Base-by-base conservation (phyloP, 2,888 invertebrate species). In the Lathronympha strigana region DNA sequence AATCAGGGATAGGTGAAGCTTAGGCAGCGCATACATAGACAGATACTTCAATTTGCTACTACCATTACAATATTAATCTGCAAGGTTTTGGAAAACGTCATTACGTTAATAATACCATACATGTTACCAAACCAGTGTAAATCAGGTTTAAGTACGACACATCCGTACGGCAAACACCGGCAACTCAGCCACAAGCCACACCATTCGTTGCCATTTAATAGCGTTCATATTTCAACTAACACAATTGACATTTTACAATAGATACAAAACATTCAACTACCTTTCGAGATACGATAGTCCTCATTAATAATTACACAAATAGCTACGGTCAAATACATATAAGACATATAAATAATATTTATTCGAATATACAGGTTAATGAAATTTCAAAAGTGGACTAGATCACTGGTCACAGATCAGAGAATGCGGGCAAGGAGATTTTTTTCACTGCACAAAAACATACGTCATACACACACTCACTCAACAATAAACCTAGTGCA, bases 331-430 rank as follows among this genome's bases (percentile, higher is more conserved):
- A 60, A 76, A 57, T 63, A 66, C 55, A 62, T 79, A 73, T 78
- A 74, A 77, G 74, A 79, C 76, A 69, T 75, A 23, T 54, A 54
- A 58, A 61, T 49, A 40, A 54, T 60, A 47, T 54, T 47, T 54
- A 78, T 77, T 76, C 76, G 67, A 78, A 81, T 80, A 79, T 78
- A 79, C 76, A 78, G 72, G 67, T 69, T 74, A 74, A 71, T 66
- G 70, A 77, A 77, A 78, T 76, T 82, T 76, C 73, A 69, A 76
- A n/a, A 73, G 70, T 77, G 84, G 91, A 91, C 91, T 91, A 91
- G 91, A 91, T 81, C 83, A 84, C 81, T 86, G 87, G 85, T 90
- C 88, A 88, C 86, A 88, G 84, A 83, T 82, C 79, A 80, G 79
- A 77, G 73, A 77, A 79, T 79, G 78, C 79, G 87, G 90, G 88